phyloP scores from a whole-genome alignment of 2,113 vertebrate genomes.

The Donacobius atricapilla region DNA sequence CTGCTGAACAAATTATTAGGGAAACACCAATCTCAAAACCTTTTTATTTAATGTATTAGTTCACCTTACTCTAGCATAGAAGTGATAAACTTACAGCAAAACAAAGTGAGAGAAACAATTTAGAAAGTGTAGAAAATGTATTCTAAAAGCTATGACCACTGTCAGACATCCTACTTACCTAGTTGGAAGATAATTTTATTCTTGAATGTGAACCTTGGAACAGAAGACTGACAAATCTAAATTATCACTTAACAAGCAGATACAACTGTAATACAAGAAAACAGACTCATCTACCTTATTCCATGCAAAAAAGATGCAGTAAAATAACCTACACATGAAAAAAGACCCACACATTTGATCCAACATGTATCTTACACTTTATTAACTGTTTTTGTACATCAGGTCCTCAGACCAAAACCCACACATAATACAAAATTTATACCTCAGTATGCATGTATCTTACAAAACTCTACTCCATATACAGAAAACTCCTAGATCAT shows the following conservation, averaged over 20 bases:
- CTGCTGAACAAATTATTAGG: background rate
- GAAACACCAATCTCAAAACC: background rate
- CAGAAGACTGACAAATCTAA: background rate
- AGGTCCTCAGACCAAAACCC: background rate
- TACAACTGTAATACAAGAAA: background rate
- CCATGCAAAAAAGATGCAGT: background rate
- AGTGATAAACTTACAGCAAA: background rate
- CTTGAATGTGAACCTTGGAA: background rate
- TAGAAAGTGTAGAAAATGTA: background rate
- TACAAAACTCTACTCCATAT: background rate
- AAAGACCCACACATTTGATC: background rate
- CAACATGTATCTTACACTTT: slow-evolving; percentile 18
- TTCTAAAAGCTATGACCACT: background rate
- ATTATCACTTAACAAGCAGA: background rate
- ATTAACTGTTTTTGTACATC: slow-evolving; percentile 37
- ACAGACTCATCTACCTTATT: background rate
- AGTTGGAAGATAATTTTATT: background rate
- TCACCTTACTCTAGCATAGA: background rate
- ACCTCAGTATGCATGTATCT: background rate
- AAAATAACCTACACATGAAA: background rate
- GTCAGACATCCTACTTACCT: background rate
- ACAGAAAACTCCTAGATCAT: background rate
- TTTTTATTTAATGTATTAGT: background rate
- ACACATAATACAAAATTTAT: background rate
- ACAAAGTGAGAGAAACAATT: background rate